Base-by-base conservation (phyloP, 2,797 vertebrate species). In the Coccyzus lansbergi region DNA sequence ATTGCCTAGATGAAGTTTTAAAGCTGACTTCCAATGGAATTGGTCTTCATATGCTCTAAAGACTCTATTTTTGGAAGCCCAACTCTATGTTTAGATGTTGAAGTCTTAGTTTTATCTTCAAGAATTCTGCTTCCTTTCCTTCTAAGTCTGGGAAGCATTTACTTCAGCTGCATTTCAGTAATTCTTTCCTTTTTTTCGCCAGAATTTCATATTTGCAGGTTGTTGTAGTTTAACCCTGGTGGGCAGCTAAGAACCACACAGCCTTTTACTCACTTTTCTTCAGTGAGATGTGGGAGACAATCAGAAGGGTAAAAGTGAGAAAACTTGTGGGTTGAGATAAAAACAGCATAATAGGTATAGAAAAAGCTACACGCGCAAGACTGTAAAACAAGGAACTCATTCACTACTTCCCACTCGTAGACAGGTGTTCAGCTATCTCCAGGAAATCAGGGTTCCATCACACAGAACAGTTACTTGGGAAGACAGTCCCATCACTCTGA, bases 391-490 rank as follows among this genome's bases (percentile, higher is more conserved):
- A 40, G n/a, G 8, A 58, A 49, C 31, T 48, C 3, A 28, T 79
- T 64, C 10, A 10, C 5, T 20, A 6, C 19, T 60, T 42, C 4
- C 3, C 22, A 12, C 46, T 0, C 1, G 10, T 21, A 33, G 6
- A 18, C n/a, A 58, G 15, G 2, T 14, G 12, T n/a, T 83, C 58
- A 60, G 31, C 13, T 13, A 20, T 4, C 11, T 56, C 25, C 8
- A 52, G 59, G 26, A 82, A 4, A 56, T 12, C 6, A 67, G 7
- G 18, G 16, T 2, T 88, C 42, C 40, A 20, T 26, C 28, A 34
- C 0, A 0, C 0, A 0, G 48, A 44, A 26, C 0, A 1, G 15
- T 38, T 36, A n/a, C 29, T 48, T 52, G 4, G n/a, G 52, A 69
- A 76, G n/a, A 46, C 26, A 46, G 56, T 1, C 0, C 1, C 24